phyloP scores from a whole-genome alignment of 1,140 invertebrate species.

The Lethrus apterus region DNA sequence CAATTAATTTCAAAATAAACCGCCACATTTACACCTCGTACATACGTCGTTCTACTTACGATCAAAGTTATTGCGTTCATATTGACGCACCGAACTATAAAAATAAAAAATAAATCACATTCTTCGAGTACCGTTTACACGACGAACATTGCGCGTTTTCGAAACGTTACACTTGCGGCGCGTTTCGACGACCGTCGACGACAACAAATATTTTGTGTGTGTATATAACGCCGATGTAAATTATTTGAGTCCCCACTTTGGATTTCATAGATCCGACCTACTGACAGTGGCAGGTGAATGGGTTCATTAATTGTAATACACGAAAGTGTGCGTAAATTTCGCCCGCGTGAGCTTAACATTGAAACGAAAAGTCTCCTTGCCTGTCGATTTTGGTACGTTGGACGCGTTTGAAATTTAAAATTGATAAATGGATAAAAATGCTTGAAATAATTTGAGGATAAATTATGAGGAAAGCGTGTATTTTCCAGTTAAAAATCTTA shows the following conservation, averaged over 20 bases:
- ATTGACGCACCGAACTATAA: background rate
- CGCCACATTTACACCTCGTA: no score
- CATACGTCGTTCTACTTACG: no score
- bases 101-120: constrained; percentile 9
- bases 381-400: no score
- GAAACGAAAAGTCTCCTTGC: no score
- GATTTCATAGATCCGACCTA: constrained; percentile 7
- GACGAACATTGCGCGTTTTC: background rate
- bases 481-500: no score
- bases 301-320: constrained; percentile 7
- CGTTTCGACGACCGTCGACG: constrained; percentile 1
- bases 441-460: no score
- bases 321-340: constrained; percentile 7
- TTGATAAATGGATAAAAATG: no score
- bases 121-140: constrained; percentile 1
- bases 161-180: background rate
- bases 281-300: constrained; percentile 12
- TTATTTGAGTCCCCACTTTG: constrained; percentile 12
- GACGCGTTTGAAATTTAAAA: no score
- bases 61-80: no score
- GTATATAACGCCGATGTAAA: constrained; percentile 10
- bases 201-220: constrained; percentile 6
- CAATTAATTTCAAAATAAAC: no score
- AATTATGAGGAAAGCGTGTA: no score
- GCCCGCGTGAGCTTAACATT: no score